Evolutionary conservation across 1,140 invertebrate species (phyloP), one percentile per base, ranked within the genome.

Genomic region (Cyclargus thomasi): DNA sequence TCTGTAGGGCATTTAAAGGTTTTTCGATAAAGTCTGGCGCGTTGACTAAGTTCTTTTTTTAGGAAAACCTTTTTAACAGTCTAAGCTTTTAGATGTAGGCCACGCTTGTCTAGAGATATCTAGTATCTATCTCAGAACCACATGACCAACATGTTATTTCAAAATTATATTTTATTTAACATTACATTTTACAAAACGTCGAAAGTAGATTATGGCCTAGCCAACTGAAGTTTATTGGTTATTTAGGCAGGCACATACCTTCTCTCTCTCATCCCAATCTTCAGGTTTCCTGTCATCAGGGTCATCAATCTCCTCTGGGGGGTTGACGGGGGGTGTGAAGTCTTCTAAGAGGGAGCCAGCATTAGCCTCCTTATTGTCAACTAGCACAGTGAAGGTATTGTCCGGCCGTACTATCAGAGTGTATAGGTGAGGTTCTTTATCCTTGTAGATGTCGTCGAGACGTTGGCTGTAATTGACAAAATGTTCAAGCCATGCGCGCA

Each of bases 231-330:
- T 29, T 29, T 6, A 29, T 29, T 29, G 39, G 5, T 8, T 4
- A 55, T 22, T 22, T 39, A 29, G 59, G 23, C 23, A 62, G 18
- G 18, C 14, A 53, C 18, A 63, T 63, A 92, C 90, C 85, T 97
- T 99, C 88, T 99, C 98, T 72, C 97, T 93, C 75, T 99, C 98
- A 89, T 99, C 99, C 99, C 99, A 99, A 81, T 99, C 96, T 1
- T 93, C 93, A 1, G 99, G 99, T 83, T 98, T 94, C 69, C 91
- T 93, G 81, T 99, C 99, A 67, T 94, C 91, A 0, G 97, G 97
- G 92, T 99, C 99, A 81, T 98, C 97, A 82, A 99, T 98, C 91
- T 99, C 97, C 65, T 95, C 93, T 2, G 97, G 96, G 6, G 99
- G 99, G 92, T 99, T 99, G 0, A 99, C 97, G 7, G 98, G 91